A percentile compares a stretch with the other conserved stretches of the same genome.
phyloP scores from a whole-genome alignment of 1,140 invertebrate genomes.

The Pachypsylla venusta region DNA sequence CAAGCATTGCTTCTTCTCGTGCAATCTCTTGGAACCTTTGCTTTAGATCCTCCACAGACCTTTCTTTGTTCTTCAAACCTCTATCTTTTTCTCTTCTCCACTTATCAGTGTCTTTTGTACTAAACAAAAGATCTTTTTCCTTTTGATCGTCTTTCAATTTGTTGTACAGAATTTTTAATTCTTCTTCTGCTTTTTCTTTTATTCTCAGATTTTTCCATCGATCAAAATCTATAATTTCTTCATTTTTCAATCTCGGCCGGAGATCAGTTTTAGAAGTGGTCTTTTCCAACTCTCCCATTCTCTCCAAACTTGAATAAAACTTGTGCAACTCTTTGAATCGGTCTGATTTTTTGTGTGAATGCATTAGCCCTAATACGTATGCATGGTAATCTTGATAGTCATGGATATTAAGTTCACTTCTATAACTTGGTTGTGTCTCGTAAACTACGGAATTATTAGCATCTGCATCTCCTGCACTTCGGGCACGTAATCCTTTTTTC shows the following conservation, averaged over 20 bases:
- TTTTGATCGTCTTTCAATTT: conserved; percentile 63
- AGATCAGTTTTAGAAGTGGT: conserved; percentile 53
- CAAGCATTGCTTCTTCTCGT: conserved; percentile 34
- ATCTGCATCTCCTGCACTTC: conserved; percentile 2
- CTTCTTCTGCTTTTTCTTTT: conserved; percentile 66
- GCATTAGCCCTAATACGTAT: conserved; percentile 53
- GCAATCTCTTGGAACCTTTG: conserved; percentile 47
- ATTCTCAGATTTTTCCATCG: conserved; percentile 63
- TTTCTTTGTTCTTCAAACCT: conserved; percentile 63
- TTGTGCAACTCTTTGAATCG: conserved; percentile 71
- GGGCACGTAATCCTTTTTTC: conserved; percentile 15
- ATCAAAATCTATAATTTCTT: conserved; percentile 67
- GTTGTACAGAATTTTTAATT: conserved; percentile 56
- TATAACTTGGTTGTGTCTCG: neutral
- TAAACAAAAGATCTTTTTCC: conserved; percentile 70
- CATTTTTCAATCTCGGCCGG: conserved; percentile 47
- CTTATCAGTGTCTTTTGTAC: conserved; percentile 49
- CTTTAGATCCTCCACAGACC: conserved; percentile 70
- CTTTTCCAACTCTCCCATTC: conserved; percentile 64
- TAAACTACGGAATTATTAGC: neutral
- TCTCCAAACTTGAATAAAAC: conserved; percentile 72
- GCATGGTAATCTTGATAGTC: conserved; percentile 45
- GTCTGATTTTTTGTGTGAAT: conserved; percentile 54
- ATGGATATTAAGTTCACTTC: conserved; percentile 21
- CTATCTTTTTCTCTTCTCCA: conserved; percentile 65